Evolutionary conservation across 2,888 invertebrate genomes (phyloP), one percentile per base, ranked within the genome.

Genomic region (Anagyrus pseudococci): DNA sequence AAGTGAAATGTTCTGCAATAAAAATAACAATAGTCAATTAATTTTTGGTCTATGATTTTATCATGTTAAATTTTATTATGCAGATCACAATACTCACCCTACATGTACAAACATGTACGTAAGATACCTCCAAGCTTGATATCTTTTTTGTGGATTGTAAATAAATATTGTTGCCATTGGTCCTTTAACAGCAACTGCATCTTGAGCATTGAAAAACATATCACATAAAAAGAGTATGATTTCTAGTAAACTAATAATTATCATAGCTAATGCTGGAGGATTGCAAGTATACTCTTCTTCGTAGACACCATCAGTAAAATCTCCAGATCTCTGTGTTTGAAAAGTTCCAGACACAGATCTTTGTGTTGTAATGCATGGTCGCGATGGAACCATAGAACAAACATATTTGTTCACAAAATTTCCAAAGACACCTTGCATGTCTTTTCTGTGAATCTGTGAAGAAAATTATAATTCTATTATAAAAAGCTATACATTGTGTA

Each of bases 91-190:
- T 41, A 76, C 88, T 84, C 79, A 92, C 91, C 96, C 96, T 66
- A 94, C 91, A 81, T 98, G 98, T 23, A 98, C 94, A 78, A 98
- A 90, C 95, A 97, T 97, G 78, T 99, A 99, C 0, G 94, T 92
- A 50, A 96, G 73, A 79, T 90, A 98, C 73, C 98, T 85, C 98
- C 98, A 99, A 0, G 89, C 90, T 82, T 99, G 92, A 58, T 89
- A 85, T 66, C 97, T 86, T 74, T 88, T 88, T 65, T 88, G 85
- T 0, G 98, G 98, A 82, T 94, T 89, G 82, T 96, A 97, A 68
- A 98, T 94, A 70, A 96, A 89, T 2, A 90, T 81, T 56, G 88
- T 88, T 8, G 93, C 90, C 37, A 92, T 87, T 0, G 95, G 93
- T 0, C 96, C 94, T 29, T 89, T 77, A 50, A 79, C 70, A 0